These are phyloP conservation scores for Marisa cornuarietis DNA, from an alignment of 1,140 invertebrate species.

Conservation along the genomic window DNA sequence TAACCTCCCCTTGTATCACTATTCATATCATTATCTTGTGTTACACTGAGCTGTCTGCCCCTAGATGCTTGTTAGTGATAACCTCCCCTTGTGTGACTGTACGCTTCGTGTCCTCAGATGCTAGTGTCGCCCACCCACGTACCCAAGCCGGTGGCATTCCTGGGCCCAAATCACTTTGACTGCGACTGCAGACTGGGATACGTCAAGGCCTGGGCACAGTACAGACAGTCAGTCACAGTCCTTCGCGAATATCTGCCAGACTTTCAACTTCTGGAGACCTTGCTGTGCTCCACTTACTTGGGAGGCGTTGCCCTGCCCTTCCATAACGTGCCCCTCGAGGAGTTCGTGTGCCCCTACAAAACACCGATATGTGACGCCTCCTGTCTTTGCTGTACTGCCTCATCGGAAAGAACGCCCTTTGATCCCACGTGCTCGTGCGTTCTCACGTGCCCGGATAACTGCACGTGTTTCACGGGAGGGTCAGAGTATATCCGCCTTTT, in stretches of 20 bases:
- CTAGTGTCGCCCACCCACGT: conserved; percentile 11
- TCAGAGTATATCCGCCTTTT: conserved; percentile 7
- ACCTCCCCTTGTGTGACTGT: no score
- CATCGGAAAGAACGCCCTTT: not conserved
- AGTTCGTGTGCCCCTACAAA: conserved; percentile 41
- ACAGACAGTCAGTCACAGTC: not conserved
- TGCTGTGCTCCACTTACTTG: conserved; percentile 3
- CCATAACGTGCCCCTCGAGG: conserved; percentile 25
- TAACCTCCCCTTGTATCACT: no score
- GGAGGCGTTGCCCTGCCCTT: not conserved
- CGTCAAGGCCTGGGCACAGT: conserved; percentile 26
- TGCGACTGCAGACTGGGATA: conserved; percentile 48
- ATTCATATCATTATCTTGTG: no score
- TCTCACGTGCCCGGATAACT: conserved; percentile 33
- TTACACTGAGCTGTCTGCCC: no score
- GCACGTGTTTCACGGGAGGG: conserved; percentile 31
- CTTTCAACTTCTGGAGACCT: not conserved
- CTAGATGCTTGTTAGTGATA: no score
- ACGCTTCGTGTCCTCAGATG: not conserved
- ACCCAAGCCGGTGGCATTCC: conserved; percentile 30
- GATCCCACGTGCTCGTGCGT: conserved; percentile 27
- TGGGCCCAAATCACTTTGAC: conserved; percentile 35
- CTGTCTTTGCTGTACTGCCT: conserved; percentile 39
- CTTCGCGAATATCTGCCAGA: not conserved
- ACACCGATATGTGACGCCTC: conserved; percentile 14